These are phyloP conservation scores for Prionace glauca DNA, from an alignment of 2,797 vertebrate genomes.

Conservation along the genomic window DNA sequence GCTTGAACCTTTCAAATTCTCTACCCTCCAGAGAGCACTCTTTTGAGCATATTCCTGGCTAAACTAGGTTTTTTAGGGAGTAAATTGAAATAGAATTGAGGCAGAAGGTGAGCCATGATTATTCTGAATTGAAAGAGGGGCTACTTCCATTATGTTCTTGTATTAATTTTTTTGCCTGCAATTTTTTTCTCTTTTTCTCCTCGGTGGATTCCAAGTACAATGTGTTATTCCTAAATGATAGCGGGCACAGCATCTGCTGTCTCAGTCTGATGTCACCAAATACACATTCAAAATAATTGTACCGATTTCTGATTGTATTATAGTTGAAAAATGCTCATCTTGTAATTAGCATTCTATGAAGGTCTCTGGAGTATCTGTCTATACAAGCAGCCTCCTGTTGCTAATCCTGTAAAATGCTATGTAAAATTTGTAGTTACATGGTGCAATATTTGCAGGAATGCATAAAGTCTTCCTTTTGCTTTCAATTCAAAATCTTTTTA, in stretches of 20 bases:
- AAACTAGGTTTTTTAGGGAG: too few species aligned
- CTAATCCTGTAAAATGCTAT: background rate
- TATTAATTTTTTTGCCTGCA: too few species aligned
- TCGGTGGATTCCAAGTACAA: too few species aligned
- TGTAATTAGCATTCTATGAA: background rate
- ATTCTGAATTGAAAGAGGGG: too few species aligned
- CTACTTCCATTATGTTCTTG: too few species aligned
- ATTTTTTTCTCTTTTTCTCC: too few species aligned
- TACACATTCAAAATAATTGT: background rate
- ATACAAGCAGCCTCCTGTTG: background rate
- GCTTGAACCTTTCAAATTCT: too few species aligned
- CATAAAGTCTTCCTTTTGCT: constrained; percentile 29
- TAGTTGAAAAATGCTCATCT: background rate
- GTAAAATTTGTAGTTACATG: background rate
- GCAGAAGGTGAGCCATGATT: too few species aligned
- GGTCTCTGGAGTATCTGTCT: background rate
- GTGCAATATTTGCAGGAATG: background rate
- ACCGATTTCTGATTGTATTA: background rate
- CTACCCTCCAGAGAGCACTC: too few species aligned
- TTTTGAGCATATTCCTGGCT: too few species aligned
- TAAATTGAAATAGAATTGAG: too few species aligned
- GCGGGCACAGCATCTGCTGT: background rate
- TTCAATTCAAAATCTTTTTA: rapidly evolving
- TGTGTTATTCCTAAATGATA: background rate
- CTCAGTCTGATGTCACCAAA: background rate